A percentile compares a stretch with the other conserved stretches of the same genome.
These are phyloP conservation scores for Crotalus viridis DNA, from an alignment of 2,113 vertebrate genomes.

Conservation along the genomic window DNA sequence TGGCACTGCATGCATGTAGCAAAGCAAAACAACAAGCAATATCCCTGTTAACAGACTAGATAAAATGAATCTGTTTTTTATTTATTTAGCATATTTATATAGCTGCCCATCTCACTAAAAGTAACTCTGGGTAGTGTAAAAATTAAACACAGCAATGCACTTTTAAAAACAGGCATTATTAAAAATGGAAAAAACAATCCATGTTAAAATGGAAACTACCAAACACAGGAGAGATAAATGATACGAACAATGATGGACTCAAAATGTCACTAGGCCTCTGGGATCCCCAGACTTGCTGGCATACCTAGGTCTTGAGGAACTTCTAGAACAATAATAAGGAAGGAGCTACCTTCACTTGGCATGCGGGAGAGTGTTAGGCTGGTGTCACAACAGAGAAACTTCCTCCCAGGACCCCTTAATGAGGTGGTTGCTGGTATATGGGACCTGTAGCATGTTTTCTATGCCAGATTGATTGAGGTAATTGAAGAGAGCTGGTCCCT, in stretches of 20 bases:
- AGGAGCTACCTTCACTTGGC: neutral
- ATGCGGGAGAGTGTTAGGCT: neutral
- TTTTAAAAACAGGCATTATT: neutral
- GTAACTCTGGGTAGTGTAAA: neutral
- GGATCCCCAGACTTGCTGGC: neutral
- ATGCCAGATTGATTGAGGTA: neutral
- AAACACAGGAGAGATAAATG: neutral
- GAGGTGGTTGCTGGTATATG: neutral
- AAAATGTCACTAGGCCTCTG: neutral
- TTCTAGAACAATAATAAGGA: neutral
- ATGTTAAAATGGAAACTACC: neutral
- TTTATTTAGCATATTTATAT: neutral
- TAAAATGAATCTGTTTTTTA: neutral
- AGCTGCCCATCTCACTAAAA: neutral
- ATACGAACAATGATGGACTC: neutral
- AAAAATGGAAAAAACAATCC: neutral
- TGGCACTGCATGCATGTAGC: neutral
- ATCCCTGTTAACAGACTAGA: neutral
- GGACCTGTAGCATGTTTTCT: neutral
- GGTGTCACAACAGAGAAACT: neutral
- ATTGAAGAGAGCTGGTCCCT: neutral
- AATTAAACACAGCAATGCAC: neutral
- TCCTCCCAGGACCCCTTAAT: neutral
- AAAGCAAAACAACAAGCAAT: neutral
- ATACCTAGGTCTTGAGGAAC: neutral